Evolutionary conservation across 2,113 vertebrate species (phyloP), one percentile per base, ranked within the genome.

Genomic region (Sporophila hypoxantha): DNA sequence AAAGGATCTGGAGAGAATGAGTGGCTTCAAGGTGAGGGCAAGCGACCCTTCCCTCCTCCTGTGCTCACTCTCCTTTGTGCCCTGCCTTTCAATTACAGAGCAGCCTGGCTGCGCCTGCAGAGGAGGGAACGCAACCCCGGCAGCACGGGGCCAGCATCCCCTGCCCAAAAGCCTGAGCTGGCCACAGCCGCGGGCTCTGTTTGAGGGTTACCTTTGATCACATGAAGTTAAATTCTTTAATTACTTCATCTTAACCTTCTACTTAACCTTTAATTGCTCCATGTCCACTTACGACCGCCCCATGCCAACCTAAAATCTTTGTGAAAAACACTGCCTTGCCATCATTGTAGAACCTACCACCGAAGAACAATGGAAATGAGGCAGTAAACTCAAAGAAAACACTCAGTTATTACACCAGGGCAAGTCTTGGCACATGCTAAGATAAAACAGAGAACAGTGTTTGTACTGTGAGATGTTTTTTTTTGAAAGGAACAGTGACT

Each of bases 221-320:
- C 17, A 27, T 4, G 2, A 50, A 66, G 10, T 32, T 66, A 69
- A 53, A 85, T 49, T 25, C 47, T 49, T 49, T 49, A 25, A 49
- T 49, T 25, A 25, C 13, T 49, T 49, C 23, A 49, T 15, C 47
- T 49, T 49, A 49, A 49, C 47, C 47, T 49, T 49, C 47, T 25
- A 15, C 47, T 49, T 25, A 49, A 46, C 8, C 23, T 50, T 25
- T 7, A 53, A 61, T 82, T 17, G 29, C 46, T 65, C 37, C 27
- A 76, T 69, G 14, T 79, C 17, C 32, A 8, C 12, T 32, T 49
- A 41, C 1, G 61, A 41, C 4, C 0, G 0, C 8, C 4, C 21
- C 3, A 3, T 0, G 2, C 8, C 29, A 57, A 32, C 23, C 8
- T 22, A 42, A 73, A 81, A 37, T 42, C 22, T 46, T 37, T 9